These are phyloP conservation scores for Dermochelys coriacea DNA, from an alignment of 2,797 vertebrate genomes.

Conservation along the genomic window DNA sequence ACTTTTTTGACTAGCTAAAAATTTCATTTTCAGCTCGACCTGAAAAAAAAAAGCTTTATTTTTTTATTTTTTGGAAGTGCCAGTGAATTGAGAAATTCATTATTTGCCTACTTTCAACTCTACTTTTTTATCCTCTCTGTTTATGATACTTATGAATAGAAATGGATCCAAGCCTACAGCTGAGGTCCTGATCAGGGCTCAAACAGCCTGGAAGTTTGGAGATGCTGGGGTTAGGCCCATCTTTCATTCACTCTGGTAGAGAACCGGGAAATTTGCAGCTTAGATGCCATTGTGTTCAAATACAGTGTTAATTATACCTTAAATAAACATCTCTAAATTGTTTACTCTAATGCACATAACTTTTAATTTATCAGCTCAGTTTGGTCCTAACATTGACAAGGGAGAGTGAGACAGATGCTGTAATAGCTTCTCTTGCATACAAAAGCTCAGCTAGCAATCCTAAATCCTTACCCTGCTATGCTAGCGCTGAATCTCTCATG, in stretches of 20 bases:
- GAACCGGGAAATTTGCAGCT: background rate
- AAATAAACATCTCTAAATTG: background rate
- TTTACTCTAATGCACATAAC: background rate
- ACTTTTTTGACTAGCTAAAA: background rate
- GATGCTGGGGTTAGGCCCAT: background rate
- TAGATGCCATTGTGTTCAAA: background rate
- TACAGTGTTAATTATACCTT: background rate
- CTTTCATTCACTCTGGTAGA: background rate
- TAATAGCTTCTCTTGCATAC: background rate
- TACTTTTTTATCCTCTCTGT: slow-evolving; percentile 20
- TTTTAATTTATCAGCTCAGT: background rate
- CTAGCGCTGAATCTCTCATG: slow-evolving; percentile 25
- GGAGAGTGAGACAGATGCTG: background rate
- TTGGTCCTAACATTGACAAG: background rate
- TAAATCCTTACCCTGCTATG: slow-evolving; percentile 33
- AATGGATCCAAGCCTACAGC: background rate
- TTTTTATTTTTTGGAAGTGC: background rate
- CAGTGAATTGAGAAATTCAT: background rate
- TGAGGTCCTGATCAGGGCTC: background rate
- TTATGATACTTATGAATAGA: background rate
- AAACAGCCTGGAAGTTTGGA: slow-evolving; percentile 6
- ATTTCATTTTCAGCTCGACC: background rate
- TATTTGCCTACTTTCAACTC: background rate
- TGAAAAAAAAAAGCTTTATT: background rate
- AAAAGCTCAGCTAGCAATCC: slow-evolving; percentile 12